Percentiles rank a stretch among this genome's conserved stretches.
phyloP scores from a whole-genome alignment of 2,797 vertebrate genomes.

The Silurus lanzhouensis region DNA sequence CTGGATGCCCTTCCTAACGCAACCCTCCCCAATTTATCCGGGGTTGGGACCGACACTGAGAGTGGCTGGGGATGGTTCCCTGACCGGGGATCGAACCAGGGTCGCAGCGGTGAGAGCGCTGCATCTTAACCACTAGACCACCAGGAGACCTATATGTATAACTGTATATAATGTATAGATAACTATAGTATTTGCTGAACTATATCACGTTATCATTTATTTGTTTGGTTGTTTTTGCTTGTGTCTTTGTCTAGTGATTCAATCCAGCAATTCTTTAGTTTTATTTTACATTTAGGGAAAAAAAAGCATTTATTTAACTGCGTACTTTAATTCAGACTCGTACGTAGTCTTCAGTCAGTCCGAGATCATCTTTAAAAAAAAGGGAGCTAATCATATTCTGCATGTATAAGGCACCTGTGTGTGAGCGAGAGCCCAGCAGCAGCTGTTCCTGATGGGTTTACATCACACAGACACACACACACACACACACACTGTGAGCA shows the following conservation, averaged over 20 bases:
- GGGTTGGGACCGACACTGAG: too few species aligned
- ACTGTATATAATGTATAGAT: background rate
- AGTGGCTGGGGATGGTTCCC: too few species aligned
- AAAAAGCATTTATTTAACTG: too few species aligned
- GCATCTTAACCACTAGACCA: too few species aligned
- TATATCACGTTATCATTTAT: background rate
- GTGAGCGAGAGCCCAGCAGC: slow-evolving; percentile 40
- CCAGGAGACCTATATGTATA: too few species aligned
- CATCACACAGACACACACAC: too few species aligned
- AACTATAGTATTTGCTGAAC: background rate
- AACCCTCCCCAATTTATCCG: too few species aligned
- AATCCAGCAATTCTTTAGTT: background rate
- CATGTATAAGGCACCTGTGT: slow-evolving; percentile 45
- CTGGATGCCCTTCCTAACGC: too few species aligned
- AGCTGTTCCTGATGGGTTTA: slow-evolving; percentile 54
- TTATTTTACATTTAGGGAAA: too few species aligned
- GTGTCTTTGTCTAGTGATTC: background rate
- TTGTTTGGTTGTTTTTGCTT: background rate
- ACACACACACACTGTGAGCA: slow-evolving; percentile 25
- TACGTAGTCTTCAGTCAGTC: background rate
- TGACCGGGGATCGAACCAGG: too few species aligned
- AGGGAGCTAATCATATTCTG: slow-evolving; percentile 1
- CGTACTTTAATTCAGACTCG: background rate
- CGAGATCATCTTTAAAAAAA: slow-evolving; percentile 1
- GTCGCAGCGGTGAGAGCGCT: too few species aligned